Evolutionary conservation across 2,888 invertebrate genomes (phyloP).

Genomic region (Agrilus cyanescens): DNA sequence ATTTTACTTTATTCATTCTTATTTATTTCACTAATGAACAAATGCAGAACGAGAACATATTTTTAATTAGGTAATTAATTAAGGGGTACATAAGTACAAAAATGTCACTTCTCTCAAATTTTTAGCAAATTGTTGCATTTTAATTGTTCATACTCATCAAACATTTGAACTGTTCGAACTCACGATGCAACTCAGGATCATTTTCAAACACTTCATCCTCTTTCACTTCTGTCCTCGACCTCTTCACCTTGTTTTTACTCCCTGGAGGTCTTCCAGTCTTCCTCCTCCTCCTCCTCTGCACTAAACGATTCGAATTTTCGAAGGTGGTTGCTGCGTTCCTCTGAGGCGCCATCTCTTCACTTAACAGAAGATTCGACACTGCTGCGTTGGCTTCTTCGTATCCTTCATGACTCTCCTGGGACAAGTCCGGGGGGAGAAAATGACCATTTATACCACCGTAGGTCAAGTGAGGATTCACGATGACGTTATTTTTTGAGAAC

Average conservation of each 20-base stretch:
- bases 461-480: conserved; percentile 35
- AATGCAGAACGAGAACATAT: too few species aligned
- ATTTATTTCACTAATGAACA: too few species aligned
- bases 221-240: conserved; percentile 7
- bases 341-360: conserved; percentile 5
- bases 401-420: conserved; percentile 6
- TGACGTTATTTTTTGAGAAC: conserved; percentile 30
- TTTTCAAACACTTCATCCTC: conserved; percentile 25
- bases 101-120: too few species aligned
- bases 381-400: conserved; percentile 13
- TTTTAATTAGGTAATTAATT: too few species aligned
- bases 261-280: conserved; percentile 23
- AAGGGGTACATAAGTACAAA: too few species aligned
- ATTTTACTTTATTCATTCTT: too few species aligned
- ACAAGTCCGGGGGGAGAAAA: conserved; percentile 14
- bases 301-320: background rate
- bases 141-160: conserved; percentile 20
- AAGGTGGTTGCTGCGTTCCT: background rate
- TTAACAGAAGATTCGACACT: conserved; percentile 11
- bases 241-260: conserved; percentile 16
- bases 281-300: conserved; percentile 13
- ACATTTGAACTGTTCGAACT: conserved; percentile 30
- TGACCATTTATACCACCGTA: conserved; percentile 24
- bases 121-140: background rate
- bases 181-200: conserved; percentile 32